These are phyloP conservation scores for Homarus gammarus DNA, from an alignment of 2,888 invertebrate genomes.

Conservation along the genomic window DNA sequence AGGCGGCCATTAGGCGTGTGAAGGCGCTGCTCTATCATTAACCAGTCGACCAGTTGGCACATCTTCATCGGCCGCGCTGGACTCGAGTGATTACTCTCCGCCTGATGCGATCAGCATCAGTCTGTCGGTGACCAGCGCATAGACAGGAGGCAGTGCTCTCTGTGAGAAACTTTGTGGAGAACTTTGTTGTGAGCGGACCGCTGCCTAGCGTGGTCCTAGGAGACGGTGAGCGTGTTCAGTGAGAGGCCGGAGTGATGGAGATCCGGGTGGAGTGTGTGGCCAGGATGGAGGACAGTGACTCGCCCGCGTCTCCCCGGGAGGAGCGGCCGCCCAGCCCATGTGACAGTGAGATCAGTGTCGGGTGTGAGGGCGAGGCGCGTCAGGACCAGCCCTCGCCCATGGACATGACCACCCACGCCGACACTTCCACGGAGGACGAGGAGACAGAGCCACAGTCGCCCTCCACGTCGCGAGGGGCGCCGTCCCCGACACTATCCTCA, in stretches of 20 bases:
- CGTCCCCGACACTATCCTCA: slow-evolving; percentile 77
- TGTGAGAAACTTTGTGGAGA: slow-evolving; percentile 21
- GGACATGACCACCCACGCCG: slow-evolving; percentile 72
- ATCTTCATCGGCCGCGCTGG: slow-evolving; percentile 75
- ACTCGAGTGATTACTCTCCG: slow-evolving; percentile 69
- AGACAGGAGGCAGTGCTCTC: slow-evolving; percentile 58
- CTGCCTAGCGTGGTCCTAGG: slow-evolving; percentile 4
- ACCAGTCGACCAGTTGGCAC: slow-evolving; percentile 76
- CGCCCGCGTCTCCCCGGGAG: slow-evolving; percentile 52
- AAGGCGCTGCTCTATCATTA: slow-evolving; percentile 76
- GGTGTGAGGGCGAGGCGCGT: slow-evolving; percentile 79
- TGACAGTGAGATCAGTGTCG: slow-evolving; percentile 88
- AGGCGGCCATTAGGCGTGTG: slow-evolving; percentile 76
- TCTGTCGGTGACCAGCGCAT: slow-evolving; percentile 69
- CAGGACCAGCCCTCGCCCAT: slow-evolving; percentile 68
- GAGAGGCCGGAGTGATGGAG: slow-evolving; percentile 53
- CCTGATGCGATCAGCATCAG: slow-evolving; percentile 71
- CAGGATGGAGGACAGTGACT: slow-evolving; percentile 69
- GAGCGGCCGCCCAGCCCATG: slow-evolving; percentile 79
- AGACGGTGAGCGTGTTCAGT: slow-evolving; percentile 5
- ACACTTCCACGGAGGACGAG: slow-evolving; percentile 67
- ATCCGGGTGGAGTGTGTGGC: slow-evolving; percentile 69
- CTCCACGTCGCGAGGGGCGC: slow-evolving; percentile 76
- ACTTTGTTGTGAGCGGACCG: neutral
- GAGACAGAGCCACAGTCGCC: slow-evolving; percentile 71